phyloP scores from a whole-genome alignment of 92 coral and sea anemone species.

The Paramuricea clavata region DNA sequence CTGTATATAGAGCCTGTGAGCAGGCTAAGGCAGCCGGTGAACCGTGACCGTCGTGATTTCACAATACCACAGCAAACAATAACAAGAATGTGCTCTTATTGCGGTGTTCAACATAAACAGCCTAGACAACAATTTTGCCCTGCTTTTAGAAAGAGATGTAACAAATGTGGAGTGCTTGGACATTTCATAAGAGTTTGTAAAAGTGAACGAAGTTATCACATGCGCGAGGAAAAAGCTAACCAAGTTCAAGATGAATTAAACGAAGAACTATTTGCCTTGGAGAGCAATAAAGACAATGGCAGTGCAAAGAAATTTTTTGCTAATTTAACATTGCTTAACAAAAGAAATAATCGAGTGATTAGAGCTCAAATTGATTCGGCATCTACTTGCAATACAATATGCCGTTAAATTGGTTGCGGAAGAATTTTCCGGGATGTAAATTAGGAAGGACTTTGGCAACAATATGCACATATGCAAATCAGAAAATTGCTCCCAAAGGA shows the following conservation, averaged over 20 bases:
- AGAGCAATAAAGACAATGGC: slow-evolving; percentile 33
- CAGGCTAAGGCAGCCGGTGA: background rate
- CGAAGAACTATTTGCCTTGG: slow-evolving; percentile 40
- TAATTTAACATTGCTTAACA: slow-evolving; percentile 49
- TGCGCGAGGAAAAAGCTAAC: slow-evolving; percentile 49
- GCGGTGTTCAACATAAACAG: slow-evolving; percentile 52
- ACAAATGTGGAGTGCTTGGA: slow-evolving; percentile 58
- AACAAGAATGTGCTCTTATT: slow-evolving; percentile 53
- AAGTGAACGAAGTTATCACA: background rate
- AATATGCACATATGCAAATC: slow-evolving; percentile 59
- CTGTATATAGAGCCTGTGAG: no score
- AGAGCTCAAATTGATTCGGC: slow-evolving; percentile 68
- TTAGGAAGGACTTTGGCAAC: slow-evolving; percentile 42
- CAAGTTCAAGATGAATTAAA: slow-evolving; percentile 53
- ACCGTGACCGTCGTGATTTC: background rate
- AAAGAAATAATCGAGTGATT: slow-evolving; percentile 33
- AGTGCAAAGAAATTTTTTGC: slow-evolving; percentile 56
- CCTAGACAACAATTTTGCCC: no score
- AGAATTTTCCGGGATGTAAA: slow-evolving; percentile 48
- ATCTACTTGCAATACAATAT: slow-evolving; percentile 65
- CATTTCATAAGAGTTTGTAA: slow-evolving; percentile 49
- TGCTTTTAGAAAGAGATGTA: slow-evolving; percentile 54
- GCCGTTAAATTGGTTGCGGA: slow-evolving; percentile 29
- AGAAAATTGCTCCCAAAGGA: slow-evolving; percentile 54
- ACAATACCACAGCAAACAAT: slow-evolving; percentile 4